These are phyloP conservation scores for Oryctolagus cuniculus DNA, from an alignment of 2,113 vertebrate genomes.

Conservation along the genomic window mOryCun1.1 NC_091433.1:41797501-41798000, in stretches of 20 bases:
- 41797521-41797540: no score
- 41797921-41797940: not conserved
- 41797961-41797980: not conserved
- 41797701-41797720: conserved; percentile 14
- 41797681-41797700: conserved; percentile 22
- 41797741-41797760: not conserved
- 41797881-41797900: not conserved
- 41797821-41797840: not conserved
- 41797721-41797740: not conserved
- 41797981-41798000: not conserved
- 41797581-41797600: conserved; percentile 5
- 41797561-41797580: not conserved
- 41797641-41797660: conserved; percentile 50
- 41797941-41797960: not conserved
- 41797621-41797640: not conserved
- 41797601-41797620: not conserved
- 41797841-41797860: not conserved
- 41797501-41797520: no score
- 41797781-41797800: not conserved
- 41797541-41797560: no score
- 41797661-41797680: not conserved
- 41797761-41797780: not conserved
- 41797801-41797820: not conserved
- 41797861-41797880: not conserved
- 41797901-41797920: conserved; percentile 1